A percentile compares a stretch with the other conserved stretches of the same genome.
Conservation (phyloP, 35 echinoderm and acorn worm genomes). For the Acanthaster planci region DNA sequence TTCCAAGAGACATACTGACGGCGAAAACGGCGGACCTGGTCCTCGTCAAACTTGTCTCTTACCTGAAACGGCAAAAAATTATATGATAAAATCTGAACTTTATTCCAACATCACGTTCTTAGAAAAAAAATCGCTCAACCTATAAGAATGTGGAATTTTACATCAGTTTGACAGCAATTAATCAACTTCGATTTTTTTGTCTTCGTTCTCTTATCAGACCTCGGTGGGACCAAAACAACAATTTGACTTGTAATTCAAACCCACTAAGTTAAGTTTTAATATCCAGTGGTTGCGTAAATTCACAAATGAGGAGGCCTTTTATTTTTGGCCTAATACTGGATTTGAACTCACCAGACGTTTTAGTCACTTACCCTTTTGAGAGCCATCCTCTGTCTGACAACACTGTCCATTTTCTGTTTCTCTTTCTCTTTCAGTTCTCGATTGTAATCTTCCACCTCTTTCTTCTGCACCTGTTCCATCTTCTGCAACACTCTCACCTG, state of each 20-base stretch:
- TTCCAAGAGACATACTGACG: slow-evolving; percentile 96
- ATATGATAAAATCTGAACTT: too few relatives aligned
- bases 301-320: too few relatives aligned
- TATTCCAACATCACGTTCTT: not conserved
- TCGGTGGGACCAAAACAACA: too few relatives aligned
- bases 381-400: slow-evolving; percentile 43
- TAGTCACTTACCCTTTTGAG: slow-evolving; percentile 39
- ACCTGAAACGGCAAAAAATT: slow-evolving; percentile 5
- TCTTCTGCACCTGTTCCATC: slow-evolving; percentile 53
- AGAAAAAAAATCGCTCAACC: not conserved
- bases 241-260: too few relatives aligned
- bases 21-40: slow-evolving; percentile 90
- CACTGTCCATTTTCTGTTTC: slow-evolving; percentile 36
- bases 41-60: slow-evolving; percentile 83
- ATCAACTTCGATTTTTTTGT: too few relatives aligned
- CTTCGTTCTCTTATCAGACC: too few relatives aligned
- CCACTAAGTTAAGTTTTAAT: too few relatives aligned
- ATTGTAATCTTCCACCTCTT: slow-evolving; percentile 60
- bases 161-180: too few relatives aligned
- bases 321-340: too few relatives aligned
- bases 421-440: slow-evolving; percentile 27
- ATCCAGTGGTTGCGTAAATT: too few relatives aligned
- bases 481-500: slow-evolving; percentile 72
- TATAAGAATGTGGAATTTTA: too few relatives aligned
- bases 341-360: too few relatives aligned